Conservation (phyloP, 2,797 vertebrate genomes). For the Serranus cabrilla region DNA sequence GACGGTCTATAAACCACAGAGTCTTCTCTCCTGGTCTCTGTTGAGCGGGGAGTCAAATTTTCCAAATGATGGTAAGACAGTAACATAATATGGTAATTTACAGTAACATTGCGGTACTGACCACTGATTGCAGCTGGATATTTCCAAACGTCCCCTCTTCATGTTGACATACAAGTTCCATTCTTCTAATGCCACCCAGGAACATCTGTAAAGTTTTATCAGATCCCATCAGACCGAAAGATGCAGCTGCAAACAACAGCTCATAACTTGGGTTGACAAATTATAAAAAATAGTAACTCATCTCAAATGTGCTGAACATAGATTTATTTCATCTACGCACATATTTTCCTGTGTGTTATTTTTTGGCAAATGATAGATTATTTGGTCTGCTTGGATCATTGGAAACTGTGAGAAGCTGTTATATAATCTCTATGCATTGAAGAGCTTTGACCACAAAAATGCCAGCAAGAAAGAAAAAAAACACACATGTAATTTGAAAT, state of each 20-base stretch:
- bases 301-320: not conserved
- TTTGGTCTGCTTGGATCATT: not conserved
- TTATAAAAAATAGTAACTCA: not conserved
- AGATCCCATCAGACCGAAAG: not conserved
- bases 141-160: slow-evolving; percentile 47
- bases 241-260: not conserved
- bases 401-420: slow-evolving; percentile 22
- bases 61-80: slow-evolving; percentile 49
- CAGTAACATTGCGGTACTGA: slow-evolving; percentile 48
- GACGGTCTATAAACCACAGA: slow-evolving; percentile 19
- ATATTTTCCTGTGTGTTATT: not conserved
- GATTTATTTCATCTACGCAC: not conserved
- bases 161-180: slow-evolving; percentile 1
- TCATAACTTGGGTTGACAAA: not conserved
- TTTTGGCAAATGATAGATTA: not conserved
- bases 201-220: slow-evolving; percentile 34
- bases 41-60: slow-evolving; percentile 32
- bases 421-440: slow-evolving; percentile 7
- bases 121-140: slow-evolving; percentile 49
- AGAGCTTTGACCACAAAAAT: slow-evolving; percentile 30
- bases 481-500: not conserved
- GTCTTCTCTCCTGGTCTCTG: slow-evolving; percentile 17
- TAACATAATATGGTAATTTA: slow-evolving; percentile 63
- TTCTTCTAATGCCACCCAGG: slow-evolving; percentile 31
- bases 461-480: not conserved